Percentiles rank a stretch among this genome's conserved stretches.
Evolutionary conservation across 2,888 invertebrate genomes (phyloP).

Genomic region (Peribatodes rhomboidaria): DNA sequence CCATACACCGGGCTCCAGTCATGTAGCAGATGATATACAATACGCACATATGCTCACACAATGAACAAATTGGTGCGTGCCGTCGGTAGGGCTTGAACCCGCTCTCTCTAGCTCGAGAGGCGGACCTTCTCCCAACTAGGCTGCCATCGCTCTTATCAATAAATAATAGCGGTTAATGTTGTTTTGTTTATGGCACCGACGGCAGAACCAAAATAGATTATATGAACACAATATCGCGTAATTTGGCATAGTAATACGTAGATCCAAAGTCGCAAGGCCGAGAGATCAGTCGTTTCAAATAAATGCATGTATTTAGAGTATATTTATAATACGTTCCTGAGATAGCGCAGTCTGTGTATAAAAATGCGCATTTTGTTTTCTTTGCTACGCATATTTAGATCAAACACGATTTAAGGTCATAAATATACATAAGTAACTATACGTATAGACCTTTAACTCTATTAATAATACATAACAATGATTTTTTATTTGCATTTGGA

Average conservation of each 20-base stretch:
- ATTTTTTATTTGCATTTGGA: background rate
- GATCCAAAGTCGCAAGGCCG: slow-evolving; percentile 28
- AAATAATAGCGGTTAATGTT: too few species aligned
- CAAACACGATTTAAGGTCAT: slow-evolving; percentile 17
- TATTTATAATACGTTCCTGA: background rate
- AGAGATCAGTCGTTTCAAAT: slow-evolving; percentile 13
- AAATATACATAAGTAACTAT: too few species aligned
- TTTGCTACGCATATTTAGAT: slow-evolving; percentile 14
- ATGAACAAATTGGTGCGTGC: too few species aligned
- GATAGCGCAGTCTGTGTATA: slow-evolving; percentile 3
- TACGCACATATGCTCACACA: too few species aligned
- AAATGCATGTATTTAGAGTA: slow-evolving; percentile 5
- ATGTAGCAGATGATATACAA: too few species aligned
- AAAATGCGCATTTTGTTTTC: slow-evolving; percentile 16
- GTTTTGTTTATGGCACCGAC: slow-evolving; percentile 24
- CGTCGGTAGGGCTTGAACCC: too few species aligned
- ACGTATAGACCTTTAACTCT: too few species aligned
- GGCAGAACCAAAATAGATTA: slow-evolving; percentile 28
- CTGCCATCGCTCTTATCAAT: too few species aligned
- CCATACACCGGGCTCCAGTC: too few species aligned
- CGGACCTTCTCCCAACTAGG: too few species aligned
- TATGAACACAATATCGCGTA: slow-evolving; percentile 20
- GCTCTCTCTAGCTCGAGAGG: too few species aligned
- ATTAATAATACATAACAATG: too few species aligned
- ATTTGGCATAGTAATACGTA: slow-evolving; percentile 30